Base-by-base conservation (phyloP, 2,113 vertebrate species). In the Sinocyclocheilus rhinocerous region DNA sequence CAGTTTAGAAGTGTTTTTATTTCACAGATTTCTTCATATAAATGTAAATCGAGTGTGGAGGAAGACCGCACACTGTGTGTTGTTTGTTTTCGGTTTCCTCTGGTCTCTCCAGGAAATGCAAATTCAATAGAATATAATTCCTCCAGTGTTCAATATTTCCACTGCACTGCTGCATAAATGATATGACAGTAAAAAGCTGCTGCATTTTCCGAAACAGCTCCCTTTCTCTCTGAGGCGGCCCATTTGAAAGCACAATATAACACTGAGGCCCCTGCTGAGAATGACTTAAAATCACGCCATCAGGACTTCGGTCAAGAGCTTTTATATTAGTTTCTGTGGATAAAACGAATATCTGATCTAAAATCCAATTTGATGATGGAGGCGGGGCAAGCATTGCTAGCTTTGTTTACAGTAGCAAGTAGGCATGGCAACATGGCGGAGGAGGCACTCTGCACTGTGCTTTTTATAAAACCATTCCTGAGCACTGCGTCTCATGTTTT, bases 171-270 rank as follows among this genome's bases (percentile, higher is more conserved):
- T 61, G 77, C 55, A 79, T 79, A 61, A 81, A 81, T 45, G 57
- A 81, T 81, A 42, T 16, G 77, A 80, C 76, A 57, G 50, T 78
- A 57, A 57, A 78, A 78, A 33, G 26, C 69, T 78, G 76, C 50
- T 57, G 76, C 3, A 55, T 57, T 77, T 50, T 33, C 76, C 48
- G 7, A 52, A 77, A 55, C 24, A 7, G 15, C 76, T 61, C 20
- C 22, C 61, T 39, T 16, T 36, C 9, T 55, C 26, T 78, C 16
- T 55, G 16, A 9, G 26, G 29, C 4, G 18, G 26, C 26, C 22
- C 55, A 59, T 59, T 11, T 52, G 48, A 55, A 29, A 55, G 10
- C n/a, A 36, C 76, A 15, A 55, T 29, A 57, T 55, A 29, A 77
- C 50, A 55, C 76, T n/a, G 29, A 39, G 26, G 52, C 2, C 52